These are phyloP conservation scores for Neodiprion virginianus DNA, from an alignment of 1,140 invertebrate genomes.

Conservation along the genomic window DNA sequence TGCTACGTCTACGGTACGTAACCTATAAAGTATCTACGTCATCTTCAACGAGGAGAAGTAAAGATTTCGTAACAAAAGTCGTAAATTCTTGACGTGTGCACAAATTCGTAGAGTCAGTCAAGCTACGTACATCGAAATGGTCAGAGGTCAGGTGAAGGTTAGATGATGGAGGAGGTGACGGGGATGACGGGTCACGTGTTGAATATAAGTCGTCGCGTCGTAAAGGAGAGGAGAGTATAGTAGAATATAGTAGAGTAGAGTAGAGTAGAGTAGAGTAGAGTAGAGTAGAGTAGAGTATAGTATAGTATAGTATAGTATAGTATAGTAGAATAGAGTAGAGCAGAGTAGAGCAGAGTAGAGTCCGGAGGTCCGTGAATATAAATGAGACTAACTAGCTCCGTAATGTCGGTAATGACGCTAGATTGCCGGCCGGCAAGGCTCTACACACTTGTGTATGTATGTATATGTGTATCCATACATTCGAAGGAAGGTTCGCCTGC, in stretches of 20 bases:
- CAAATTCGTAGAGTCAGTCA: no score
- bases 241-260: conserved; percentile 12
- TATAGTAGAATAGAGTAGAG: conserved; percentile 13
- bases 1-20: no score
- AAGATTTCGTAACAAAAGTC: no score
- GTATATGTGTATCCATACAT: background rate
- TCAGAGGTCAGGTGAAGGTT: background rate
- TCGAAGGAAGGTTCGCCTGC: no score
- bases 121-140: no score
- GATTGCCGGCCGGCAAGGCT: conserved; percentile 44
- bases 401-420: conserved; percentile 61
- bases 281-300: background rate
- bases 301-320: no score
- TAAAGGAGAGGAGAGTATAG: background rate
- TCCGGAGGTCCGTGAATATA: conserved; percentile 52
- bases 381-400: conserved; percentile 62
- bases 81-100: no score
- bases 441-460: background rate
- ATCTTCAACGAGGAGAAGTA: no score
- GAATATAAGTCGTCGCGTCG: conserved; percentile 7
- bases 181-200: background rate
- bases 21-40: no score
- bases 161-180: background rate
- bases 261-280: conserved; percentile 21
- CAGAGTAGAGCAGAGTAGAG: conserved; percentile 21